Base-by-base conservation (phyloP, 1,140 invertebrate species). In the Aphaenogaster rudis region DNA sequence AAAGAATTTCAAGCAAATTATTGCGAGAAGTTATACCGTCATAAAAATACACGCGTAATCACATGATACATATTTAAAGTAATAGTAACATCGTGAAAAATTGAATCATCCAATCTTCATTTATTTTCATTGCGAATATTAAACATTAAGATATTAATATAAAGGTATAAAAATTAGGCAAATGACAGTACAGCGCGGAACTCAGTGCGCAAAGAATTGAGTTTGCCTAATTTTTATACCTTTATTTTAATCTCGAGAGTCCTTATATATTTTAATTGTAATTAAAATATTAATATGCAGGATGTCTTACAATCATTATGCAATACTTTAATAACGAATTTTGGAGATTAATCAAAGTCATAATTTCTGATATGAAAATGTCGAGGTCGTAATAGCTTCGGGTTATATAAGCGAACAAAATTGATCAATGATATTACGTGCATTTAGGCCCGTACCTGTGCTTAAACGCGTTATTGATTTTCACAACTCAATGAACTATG, bases 381-480 rank as follows among this genome's bases (percentile, higher is more conserved):
- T n/a, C 59, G 6, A 63, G 28, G 6, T 33, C 36, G n/a, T 45
- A 67, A 45, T 45, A 45, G 64, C 39, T 45, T 67, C n/a, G n/a
- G 13, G 6, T 28, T 7, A 67, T 67, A 2, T 0, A 42, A 45
- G 39, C 11, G 64, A 67, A 45, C 17, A 67, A 45, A 67, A 5
- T 67, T 67, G 64, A 45, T 66, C 64, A 15, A 67, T 21, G n/a
- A 21, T 67, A 67, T 67, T 67, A 67, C 64, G 9, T 21, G 8
- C 36, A 61, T 66, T 39, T 39, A 39, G 63, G 5, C n/a, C 7
- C 36, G 63, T 39, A 17, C 8, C 64, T 42, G 64, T 66, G 39
- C 39, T 67, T 67, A 67, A 67, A 67, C 11, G 39, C 64, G 4
- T 66, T 66, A 67, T 67, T 45, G 39, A 45, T 67, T 67, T 67